phyloP scores from a whole-genome alignment of 2,797 vertebrate genomes.

The Oryzias dopingdopingensis region DNA sequence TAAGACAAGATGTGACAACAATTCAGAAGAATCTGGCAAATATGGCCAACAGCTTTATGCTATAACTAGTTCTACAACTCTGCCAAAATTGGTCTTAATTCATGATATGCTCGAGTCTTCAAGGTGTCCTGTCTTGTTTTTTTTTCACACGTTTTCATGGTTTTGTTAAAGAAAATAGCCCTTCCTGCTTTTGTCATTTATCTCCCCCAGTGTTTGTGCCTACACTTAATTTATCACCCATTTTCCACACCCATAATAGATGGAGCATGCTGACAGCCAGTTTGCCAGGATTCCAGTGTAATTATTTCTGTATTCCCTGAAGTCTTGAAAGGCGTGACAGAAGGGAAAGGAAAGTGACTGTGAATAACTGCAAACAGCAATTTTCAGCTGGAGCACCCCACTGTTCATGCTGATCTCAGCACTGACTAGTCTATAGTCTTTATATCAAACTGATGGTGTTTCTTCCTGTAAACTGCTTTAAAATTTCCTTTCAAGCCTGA shows the following conservation, averaged over 20 bases:
- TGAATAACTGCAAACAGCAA: conserved; percentile 22
- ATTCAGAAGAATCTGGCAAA: no score
- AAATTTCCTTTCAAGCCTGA: not conserved
- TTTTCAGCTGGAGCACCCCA: conserved; percentile 8
- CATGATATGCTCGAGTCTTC: not conserved
- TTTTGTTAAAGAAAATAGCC: no score
- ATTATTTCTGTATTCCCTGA: conserved; percentile 38
- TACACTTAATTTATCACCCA: not conserved
- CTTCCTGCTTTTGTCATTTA: no score
- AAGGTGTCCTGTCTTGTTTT: no score
- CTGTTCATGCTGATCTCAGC: not conserved
- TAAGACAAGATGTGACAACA: no score
- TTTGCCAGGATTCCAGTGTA: conserved; percentile 61
- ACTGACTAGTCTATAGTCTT: not conserved
- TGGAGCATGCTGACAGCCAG: conserved; percentile 40
- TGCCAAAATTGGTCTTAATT: not conserved
- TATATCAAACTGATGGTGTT: not conserved
- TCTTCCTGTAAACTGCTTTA: not conserved
- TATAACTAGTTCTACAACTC: conserved; percentile 1
- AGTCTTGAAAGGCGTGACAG: conserved; percentile 50
- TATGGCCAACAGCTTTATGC: no score
- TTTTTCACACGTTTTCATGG: no score
- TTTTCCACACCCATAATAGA: conserved; percentile 13
- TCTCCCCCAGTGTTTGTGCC: not conserved
- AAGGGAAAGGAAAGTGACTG: conserved; percentile 47